phyloP scores from a whole-genome alignment of 2,888 invertebrate genomes.

The Polymixis flavicincta region DNA sequence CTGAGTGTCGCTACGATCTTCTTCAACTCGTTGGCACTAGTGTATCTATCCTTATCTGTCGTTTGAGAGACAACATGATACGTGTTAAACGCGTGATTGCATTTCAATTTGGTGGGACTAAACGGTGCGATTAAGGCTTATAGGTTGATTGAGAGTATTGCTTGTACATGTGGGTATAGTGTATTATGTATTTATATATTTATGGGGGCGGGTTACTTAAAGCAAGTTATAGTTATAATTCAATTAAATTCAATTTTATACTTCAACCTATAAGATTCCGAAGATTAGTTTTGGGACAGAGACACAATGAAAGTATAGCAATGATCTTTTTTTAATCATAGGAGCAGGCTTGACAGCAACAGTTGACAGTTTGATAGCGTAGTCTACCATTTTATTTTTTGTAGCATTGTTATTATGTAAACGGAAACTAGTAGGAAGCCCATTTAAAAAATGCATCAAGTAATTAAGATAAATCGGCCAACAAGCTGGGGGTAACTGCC shows the following conservation, averaged over 20 bases:
- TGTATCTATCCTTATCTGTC: background rate
- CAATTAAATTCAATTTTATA: too few relatives aligned
- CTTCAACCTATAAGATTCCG: background rate
- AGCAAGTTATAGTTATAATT: too few relatives aligned
- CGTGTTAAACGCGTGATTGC: too few relatives aligned
- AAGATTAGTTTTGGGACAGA: background rate
- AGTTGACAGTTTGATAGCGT: too few relatives aligned
- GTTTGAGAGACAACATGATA: too few relatives aligned
- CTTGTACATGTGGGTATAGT: background rate
- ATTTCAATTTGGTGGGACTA: background rate
- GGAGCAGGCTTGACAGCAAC: too few relatives aligned
- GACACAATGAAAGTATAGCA: background rate
- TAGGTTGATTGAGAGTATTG: background rate
- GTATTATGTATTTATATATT: background rate
- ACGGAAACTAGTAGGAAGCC: background rate
- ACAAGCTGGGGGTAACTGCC: background rate
- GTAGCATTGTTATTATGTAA: background rate
- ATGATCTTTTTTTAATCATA: too few relatives aligned
- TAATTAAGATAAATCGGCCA: background rate
- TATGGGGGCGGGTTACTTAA: background rate
- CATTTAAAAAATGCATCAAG: background rate
- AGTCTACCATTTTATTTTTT: too few relatives aligned
- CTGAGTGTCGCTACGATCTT: background rate
- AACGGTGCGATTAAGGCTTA: background rate
- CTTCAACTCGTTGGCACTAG: background rate